Base-by-base conservation (phyloP, 2,113 vertebrate genomes). In the Albula goreensis region DNA sequence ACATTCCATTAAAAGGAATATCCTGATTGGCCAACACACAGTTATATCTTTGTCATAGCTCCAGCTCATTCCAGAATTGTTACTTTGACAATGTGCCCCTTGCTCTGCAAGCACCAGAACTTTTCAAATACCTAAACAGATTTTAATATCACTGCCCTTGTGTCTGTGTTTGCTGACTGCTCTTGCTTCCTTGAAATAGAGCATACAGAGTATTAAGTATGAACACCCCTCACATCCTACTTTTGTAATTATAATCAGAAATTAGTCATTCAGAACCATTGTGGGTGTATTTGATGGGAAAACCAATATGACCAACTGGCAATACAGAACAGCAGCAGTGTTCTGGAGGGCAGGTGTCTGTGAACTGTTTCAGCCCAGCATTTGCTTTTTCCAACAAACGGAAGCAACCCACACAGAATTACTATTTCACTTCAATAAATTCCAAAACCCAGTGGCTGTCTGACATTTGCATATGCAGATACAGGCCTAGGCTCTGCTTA, bases 381-480 rank as follows among this genome's bases (percentile, higher is more conserved):
- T 31, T 50, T 74, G 5, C 50, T 52, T 50, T 15, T 8, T 8
- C 22, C 63, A 77, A 66, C 60, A 50, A 50, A 83, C 49, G 66
- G 57, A 50, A 15, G 48, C 52, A 78, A 77, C 84, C 84, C 48
- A 85, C 85, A 41, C 56, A 22, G 85, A 57, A 50, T 80, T 22
- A 63, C 57, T 17, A 17, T 63, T 81, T 80, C 53, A 51, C 53
- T 63, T 80, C 57, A 80, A 25, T 81, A 22, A 81, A 63, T 85
- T 79, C 49, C 41, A 85, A 80, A 60, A 50, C 17, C 79, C 84
- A 57, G 52, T 77, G 77, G 78, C 19, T 78, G 70, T 50, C 56
- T 85, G 41, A 79, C 84, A 80, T 79, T 8, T 12, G 84, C 25
- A 56, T 57, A 85, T 79, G 74, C 51, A 57, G 51, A 57, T 60